Evolutionary conservation across 37 sponge, comb jelly and placozoan species (phyloP), one percentile per base, ranked within the genome.

Genomic region (Chondrosia reniformis): DNA sequence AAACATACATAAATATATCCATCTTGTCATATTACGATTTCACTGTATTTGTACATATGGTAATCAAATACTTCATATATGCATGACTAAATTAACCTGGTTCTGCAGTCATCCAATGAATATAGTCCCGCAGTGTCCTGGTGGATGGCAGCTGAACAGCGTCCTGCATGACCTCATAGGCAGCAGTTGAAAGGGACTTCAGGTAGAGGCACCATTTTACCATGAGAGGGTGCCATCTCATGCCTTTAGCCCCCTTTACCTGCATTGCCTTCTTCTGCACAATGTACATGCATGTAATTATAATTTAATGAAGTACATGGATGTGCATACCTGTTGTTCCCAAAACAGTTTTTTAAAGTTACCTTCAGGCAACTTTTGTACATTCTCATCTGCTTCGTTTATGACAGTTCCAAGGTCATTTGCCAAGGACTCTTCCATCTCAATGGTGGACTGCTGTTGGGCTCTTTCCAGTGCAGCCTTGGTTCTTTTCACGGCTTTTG

Each of bases 161-260:
- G n/a, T 22, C 63, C n/a, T 22, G 17, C 63, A 61, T 24, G 63
- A n/a, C n/a, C n/a, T n/a, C n/a, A n/a, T n/a, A n/a, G n/a, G n/a
- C n/a, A n/a, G n/a, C n/a, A n/a, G n/a, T 61, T 61, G 63, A 61
- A 8, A 8, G 27, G 63, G 17, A 61, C 63, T 61, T 61, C 17
- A 61, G 25, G 7, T 24, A 22, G 7, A 61, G 63, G n/a, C 63
- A 61, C 27, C 17, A 22, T 22, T 22, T 12, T 22, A 61, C 63
- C 63, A 61, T 61, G 8, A 61, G 63, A 22, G 63, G 63, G n/a
- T 61, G 63, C 63, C 63, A 61, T 61, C 63, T 12, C 63, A 61
- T 61, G 27, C 63, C 63, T 61, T 61, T 61, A 24, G 63, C 27
- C 17, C 63, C 63, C 17, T 61, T 61, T 28, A 61, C 63, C n/a